phyloP scores from a whole-genome alignment of 2,888 invertebrate species.

The Drosophila emarginata region DNA sequence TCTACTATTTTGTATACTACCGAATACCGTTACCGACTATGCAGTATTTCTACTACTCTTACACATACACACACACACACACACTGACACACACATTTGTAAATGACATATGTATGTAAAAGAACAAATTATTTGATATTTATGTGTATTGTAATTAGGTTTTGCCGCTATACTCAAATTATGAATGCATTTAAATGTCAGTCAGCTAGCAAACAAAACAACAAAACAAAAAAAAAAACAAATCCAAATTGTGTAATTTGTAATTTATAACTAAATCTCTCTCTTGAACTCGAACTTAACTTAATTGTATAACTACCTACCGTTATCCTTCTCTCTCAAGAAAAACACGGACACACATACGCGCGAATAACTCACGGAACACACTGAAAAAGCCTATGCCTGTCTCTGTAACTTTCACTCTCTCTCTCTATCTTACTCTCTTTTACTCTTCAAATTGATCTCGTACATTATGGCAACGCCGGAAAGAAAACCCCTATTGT shows the following conservation, averaged over 20 bases:
- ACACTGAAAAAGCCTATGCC: neutral
- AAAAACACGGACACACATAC: neutral
- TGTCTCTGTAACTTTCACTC: slow-evolving; percentile 1
- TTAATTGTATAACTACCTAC: slow-evolving; percentile 19
- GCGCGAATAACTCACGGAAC: neutral
- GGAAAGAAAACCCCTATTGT: slow-evolving; percentile 2
- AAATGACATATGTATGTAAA: slow-evolving; percentile 74
- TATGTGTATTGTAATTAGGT: slow-evolving; percentile 73
- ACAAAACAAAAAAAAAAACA: neutral
- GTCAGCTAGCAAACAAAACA: slow-evolving; percentile 17
- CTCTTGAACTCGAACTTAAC: slow-evolving; percentile 31
- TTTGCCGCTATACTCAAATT: slow-evolving; percentile 74
- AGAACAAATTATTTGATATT: slow-evolving; percentile 63
- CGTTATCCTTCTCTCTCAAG: slow-evolving; percentile 19
- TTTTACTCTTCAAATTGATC: slow-evolving; percentile 17
- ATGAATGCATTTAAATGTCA: slow-evolving; percentile 67
- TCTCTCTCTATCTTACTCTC: slow-evolving; percentile 18
- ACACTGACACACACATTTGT: slow-evolving; percentile 62
- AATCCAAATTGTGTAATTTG: slow-evolving; percentile 40
- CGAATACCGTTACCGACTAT: slow-evolving; percentile 66
- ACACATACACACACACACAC: slow-evolving; percentile 31
- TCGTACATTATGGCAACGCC: slow-evolving; percentile 27
- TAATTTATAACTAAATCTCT: slow-evolving; percentile 37
- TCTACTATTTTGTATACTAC: slow-evolving; percentile 75
- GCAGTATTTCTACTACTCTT: slow-evolving; percentile 62